These are phyloP conservation scores for Nomada lathburiana DNA, from an alignment of 2,888 invertebrate species.

Conservation along the genomic window DNA sequence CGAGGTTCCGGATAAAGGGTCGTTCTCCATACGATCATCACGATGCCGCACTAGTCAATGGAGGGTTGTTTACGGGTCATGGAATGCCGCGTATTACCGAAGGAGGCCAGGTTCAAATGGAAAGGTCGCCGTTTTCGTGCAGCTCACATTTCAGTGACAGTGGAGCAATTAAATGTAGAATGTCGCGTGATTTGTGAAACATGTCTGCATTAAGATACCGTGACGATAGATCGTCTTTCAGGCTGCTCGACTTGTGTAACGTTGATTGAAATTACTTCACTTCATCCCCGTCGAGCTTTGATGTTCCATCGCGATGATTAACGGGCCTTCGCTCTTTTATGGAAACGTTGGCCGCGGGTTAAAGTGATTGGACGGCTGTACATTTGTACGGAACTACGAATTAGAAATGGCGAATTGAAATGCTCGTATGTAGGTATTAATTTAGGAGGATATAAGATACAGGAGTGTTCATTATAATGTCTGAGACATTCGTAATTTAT, in stretches of 20 bases:
- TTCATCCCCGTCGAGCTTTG: neutral
- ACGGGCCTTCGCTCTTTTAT: neutral
- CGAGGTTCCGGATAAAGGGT: slow-evolving; percentile 12
- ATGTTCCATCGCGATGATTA: neutral
- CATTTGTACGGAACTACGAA: neutral
- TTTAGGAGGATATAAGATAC: no score
- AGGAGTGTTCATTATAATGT: no score
- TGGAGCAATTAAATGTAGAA: slow-evolving; percentile 28
- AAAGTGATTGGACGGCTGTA: neutral
- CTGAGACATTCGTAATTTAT: no score
- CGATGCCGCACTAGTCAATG: slow-evolving; percentile 23
- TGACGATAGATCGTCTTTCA: neutral
- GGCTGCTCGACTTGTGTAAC: neutral
- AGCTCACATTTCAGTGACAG: neutral
- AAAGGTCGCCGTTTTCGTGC: slow-evolving; percentile 35
- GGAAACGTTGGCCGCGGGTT: neutral
- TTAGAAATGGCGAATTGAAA: neutral
- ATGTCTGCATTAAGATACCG: neutral
- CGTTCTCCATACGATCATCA: slow-evolving; percentile 32
- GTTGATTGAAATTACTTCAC: slow-evolving; percentile 19
- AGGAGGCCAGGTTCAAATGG: neutral
- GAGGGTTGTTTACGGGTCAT: slow-evolving; percentile 41
- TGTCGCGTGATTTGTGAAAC: neutral
- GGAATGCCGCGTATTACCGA: slow-evolving; percentile 1
- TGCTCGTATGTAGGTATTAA: no score